Conservation (phyloP, 1,140 invertebrate species). For the Drosophila punjabiensis region DNA sequence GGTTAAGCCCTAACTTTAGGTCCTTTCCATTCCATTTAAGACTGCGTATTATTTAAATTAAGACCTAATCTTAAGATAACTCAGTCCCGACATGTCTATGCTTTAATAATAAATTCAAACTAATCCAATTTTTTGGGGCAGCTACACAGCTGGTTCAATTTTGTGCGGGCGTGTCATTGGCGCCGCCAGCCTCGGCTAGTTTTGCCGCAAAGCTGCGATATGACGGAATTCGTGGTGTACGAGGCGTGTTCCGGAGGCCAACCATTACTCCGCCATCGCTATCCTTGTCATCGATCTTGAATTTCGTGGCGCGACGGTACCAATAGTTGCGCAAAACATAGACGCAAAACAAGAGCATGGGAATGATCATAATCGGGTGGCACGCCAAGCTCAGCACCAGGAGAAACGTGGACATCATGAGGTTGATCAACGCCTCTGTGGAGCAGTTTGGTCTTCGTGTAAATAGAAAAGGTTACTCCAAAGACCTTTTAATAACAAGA, state of each 20-base stretch:
- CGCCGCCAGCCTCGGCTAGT: background rate
- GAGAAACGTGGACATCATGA: constrained; percentile 65
- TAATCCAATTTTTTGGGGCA: background rate
- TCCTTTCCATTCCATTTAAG: background rate
- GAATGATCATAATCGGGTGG: constrained; percentile 62
- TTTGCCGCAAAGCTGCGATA: constrained; percentile 43
- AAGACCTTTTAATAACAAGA: background rate
- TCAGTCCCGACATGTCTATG: background rate
- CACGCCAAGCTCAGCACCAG: constrained; percentile 44
- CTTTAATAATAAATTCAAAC: constrained; percentile 6
- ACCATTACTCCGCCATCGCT: background rate
- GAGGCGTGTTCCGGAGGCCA: constrained; percentile 3
- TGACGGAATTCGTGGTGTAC: constrained; percentile 41
- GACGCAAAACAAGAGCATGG: constrained; percentile 29
- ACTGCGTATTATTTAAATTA: constrained; percentile 13
- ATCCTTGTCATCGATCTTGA: background rate
- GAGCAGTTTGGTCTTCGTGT: background rate
- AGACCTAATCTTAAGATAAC: background rate
- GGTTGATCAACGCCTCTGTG: constrained; percentile 52
- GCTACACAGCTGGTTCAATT: background rate
- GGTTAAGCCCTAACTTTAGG: constrained; percentile 26
- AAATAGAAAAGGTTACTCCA: too few species aligned
- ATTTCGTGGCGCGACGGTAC: constrained; percentile 12
- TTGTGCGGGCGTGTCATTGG: background rate
- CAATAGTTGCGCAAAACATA: constrained; percentile 39